Base-by-base conservation (phyloP, 37 sponge, comb jelly and placozoan species). In the Haliclona indistincta region DNA sequence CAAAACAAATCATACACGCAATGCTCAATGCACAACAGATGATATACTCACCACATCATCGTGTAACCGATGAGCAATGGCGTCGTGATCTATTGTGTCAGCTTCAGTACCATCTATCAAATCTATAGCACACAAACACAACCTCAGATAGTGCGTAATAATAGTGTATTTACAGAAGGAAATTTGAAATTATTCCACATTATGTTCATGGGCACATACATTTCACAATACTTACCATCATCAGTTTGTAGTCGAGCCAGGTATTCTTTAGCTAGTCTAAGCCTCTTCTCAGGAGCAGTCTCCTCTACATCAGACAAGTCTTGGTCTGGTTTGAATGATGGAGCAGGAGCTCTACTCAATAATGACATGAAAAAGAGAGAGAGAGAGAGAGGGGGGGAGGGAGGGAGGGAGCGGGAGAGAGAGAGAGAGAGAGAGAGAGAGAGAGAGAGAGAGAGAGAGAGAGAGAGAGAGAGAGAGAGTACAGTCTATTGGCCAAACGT, bases 201-300 rank as follows among this genome's bases (percentile, higher is more conserved):
- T 8, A 8, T 26, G 25, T 8, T 23, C 8, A 11, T 10, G 13
- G 13, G 36, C 68, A 67, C 70, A 69, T 32, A 11, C 63, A 75
- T 23, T 30, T 40, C 30, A 7, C 54, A 20, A 47, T 4, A 13
- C 37, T 26, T 6, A 64, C 1, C 38, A 90, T 86, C 91, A 63
- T 83, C 63, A 10, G 80, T 77, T 51, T 92, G 88, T 1, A 98
- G 84, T 54, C 87, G 43, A 0, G 78, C 53, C 1, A 98, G 82
- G 68, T 95, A 95, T 78, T 98, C 85, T 70, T 98, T 98, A 4
- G 99, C 95, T 11, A 98, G 83, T 45, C 99, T 42, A 60, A 98
- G 73, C 33, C 96, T 67, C 75, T 98, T 98, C 73, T 89, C 91
- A 41, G 92, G 89, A 23, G 96, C 86, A 20, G 95, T 89, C 71